Evolutionary conservation across 1,140 invertebrate genomes (phyloP).

Genomic region (Lepidurus packardi): DNA sequence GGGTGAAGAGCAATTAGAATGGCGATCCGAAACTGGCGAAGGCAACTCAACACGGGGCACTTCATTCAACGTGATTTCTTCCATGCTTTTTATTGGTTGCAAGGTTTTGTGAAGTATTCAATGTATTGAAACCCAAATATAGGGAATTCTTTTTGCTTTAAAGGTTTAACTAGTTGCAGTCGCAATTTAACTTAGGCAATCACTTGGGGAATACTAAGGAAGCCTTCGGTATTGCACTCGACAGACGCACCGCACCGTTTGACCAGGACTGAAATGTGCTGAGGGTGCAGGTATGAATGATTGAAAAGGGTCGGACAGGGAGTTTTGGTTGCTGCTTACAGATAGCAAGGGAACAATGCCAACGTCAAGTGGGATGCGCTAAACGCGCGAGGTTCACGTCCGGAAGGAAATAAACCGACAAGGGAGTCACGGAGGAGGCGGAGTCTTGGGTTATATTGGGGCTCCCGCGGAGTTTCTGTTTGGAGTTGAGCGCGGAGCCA

Average conservation of each 20-base stretch:
- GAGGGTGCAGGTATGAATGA: constrained; percentile 12
- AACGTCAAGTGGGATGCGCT: constrained; percentile 21
- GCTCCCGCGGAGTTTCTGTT: neutral
- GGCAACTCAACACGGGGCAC: neutral
- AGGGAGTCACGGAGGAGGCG: neutral
- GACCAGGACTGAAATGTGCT: neutral
- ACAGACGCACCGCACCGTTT: neutral
- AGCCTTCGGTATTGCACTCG: neutral
- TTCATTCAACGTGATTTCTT: neutral
- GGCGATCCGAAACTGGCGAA: neutral
- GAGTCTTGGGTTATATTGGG: neutral
- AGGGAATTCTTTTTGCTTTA: no score
- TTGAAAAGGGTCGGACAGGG: neutral
- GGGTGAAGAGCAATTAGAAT: neutral
- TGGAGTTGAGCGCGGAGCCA: constrained; percentile 13
- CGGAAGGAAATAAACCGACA: constrained; percentile 17
- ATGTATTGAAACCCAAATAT: no score
- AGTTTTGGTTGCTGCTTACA: constrained; percentile 6
- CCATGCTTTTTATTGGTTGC: neutral
- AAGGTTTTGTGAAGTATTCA: neutral
- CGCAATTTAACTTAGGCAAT: neutral
- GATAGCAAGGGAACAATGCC: neutral
- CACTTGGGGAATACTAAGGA: neutral
- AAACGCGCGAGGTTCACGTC: constrained; percentile 17
- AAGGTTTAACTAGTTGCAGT: no score